A percentile compares a stretch with the other conserved stretches of the same genome.
Evolutionary conservation across 2,888 invertebrate species (phyloP).

Genomic region (Mesodorylaimus sp.): DNA sequence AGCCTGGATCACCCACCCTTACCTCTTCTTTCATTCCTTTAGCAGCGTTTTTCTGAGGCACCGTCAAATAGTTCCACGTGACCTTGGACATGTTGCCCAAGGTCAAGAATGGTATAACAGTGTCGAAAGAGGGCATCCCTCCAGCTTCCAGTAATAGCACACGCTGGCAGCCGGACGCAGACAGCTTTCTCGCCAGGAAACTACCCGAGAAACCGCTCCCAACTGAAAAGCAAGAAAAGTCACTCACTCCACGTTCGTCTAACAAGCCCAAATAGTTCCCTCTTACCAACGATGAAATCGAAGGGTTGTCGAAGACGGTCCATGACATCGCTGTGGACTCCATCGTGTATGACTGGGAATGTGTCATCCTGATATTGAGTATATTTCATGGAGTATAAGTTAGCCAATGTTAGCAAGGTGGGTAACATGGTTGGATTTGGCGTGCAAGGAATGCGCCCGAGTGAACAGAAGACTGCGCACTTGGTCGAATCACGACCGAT

Average conservation of each 20-base stretch:
- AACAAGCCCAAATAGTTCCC: background rate
- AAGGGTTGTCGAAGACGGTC: conserved; percentile 3
- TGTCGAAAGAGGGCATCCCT: conserved; percentile 9
- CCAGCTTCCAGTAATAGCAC: conserved; percentile 13
- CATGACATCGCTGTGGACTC: conserved; percentile 6
- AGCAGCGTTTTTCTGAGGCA: conserved; percentile 11
- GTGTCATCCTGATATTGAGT: background rate
- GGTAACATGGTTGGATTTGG: conserved; percentile 5
- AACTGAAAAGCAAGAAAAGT: conserved; percentile 3
- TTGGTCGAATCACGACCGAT: no score
- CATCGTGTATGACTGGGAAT: conserved; percentile 8
- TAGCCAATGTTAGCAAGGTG: conserved; percentile 8
- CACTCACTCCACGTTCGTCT: background rate
- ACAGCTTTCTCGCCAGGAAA: conserved; percentile 11
- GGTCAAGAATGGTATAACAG: conserved; percentile 11
- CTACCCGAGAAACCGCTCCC: conserved; percentile 13
- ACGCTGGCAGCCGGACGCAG: conserved; percentile 6
- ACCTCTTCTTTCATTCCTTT: conserved; percentile 10
- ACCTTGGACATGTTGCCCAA: background rate
- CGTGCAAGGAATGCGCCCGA: no score
- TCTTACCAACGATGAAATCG: conserved; percentile 11
- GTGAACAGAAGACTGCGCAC: no score
- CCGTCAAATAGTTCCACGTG: conserved; percentile 6
- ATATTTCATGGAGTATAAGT: conserved; percentile 6
- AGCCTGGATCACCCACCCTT: no score